These are phyloP conservation scores for Diorhabda elongata DNA, from an alignment of 1,140 invertebrate species.

Conservation along the genomic window DNA sequence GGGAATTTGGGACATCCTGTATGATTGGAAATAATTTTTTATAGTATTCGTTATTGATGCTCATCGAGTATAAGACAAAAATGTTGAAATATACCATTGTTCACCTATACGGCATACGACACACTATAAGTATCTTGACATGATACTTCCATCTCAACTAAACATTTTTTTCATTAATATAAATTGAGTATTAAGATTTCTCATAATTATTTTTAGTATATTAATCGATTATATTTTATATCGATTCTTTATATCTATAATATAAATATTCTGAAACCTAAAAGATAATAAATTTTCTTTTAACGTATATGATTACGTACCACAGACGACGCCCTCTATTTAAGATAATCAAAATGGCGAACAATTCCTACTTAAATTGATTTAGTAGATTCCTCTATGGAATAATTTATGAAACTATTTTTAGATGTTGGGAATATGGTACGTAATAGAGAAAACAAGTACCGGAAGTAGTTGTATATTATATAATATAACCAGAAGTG, in stretches of 20 bases:
- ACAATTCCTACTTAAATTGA: background rate
- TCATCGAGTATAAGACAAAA: too few species aligned
- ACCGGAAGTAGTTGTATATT: constrained; percentile 73
- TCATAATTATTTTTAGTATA: too few species aligned
- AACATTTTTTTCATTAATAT: too few species aligned
- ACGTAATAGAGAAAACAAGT: constrained; percentile 78
- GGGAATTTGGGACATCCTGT: too few species aligned
- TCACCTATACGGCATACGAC: too few species aligned
- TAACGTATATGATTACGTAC: background rate
- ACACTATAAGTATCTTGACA: too few species aligned
- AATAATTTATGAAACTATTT: constrained; percentile 1
- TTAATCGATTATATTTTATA: background rate
- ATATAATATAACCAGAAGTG: constrained; percentile 69
- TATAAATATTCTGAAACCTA: background rate
- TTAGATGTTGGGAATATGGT: constrained; percentile 77
- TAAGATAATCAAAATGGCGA: background rate
- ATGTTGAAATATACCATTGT: too few species aligned
- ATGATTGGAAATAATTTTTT: too few species aligned
- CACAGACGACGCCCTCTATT: background rate
- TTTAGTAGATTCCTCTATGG: background rate
- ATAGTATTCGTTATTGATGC: too few species aligned
- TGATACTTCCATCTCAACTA: too few species aligned
- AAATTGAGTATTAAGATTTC: too few species aligned
- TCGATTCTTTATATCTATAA: background rate
- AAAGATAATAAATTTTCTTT: background rate